Conservation (phyloP, 2,888 invertebrate species). For the Brenthis hecate region DNA sequence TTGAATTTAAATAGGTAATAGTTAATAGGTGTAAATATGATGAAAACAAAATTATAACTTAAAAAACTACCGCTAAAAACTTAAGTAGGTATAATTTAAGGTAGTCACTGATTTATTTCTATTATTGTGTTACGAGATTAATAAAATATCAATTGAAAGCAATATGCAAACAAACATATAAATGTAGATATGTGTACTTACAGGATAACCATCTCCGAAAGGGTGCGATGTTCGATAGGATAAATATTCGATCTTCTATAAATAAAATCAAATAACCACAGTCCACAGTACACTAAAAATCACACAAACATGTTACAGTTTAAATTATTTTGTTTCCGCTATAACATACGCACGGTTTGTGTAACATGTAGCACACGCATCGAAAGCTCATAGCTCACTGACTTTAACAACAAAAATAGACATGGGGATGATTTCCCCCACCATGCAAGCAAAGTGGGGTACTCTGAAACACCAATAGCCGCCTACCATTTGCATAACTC, state of each 20-base stretch:
- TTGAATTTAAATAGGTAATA: too few species aligned
- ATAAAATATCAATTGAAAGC: not conserved
- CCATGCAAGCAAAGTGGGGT: slow-evolving; percentile 55
- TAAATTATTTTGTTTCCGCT: slow-evolving; percentile 26
- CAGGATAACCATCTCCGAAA: slow-evolving; percentile 78
- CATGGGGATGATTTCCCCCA: slow-evolving; percentile 74
- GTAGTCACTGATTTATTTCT: too few species aligned
- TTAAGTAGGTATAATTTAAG: too few species aligned
- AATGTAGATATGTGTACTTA: slow-evolving; percentile 54
- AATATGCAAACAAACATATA: not conserved
- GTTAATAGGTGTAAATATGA: too few species aligned
- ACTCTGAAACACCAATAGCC: slow-evolving; percentile 54
- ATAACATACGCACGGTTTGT: slow-evolving; percentile 28
- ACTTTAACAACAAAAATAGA: slow-evolving; percentile 77
- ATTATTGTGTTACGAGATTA: too few species aligned
- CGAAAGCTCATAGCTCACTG: slow-evolving; percentile 74
- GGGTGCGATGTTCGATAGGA: slow-evolving; percentile 49
- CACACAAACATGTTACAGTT: slow-evolving; percentile 27
- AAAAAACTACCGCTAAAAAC: too few species aligned
- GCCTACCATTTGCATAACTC: slow-evolving; percentile 43
- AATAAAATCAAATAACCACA: slow-evolving; percentile 45
- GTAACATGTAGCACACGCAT: slow-evolving; percentile 48
- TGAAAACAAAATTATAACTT: too few species aligned
- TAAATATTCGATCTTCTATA: slow-evolving; percentile 51
- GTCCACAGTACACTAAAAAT: slow-evolving; percentile 47